phyloP scores from a whole-genome alignment of 30 jellyfish, hydroid and myxozoan genomes.

The Aurelia aurita region DNA sequence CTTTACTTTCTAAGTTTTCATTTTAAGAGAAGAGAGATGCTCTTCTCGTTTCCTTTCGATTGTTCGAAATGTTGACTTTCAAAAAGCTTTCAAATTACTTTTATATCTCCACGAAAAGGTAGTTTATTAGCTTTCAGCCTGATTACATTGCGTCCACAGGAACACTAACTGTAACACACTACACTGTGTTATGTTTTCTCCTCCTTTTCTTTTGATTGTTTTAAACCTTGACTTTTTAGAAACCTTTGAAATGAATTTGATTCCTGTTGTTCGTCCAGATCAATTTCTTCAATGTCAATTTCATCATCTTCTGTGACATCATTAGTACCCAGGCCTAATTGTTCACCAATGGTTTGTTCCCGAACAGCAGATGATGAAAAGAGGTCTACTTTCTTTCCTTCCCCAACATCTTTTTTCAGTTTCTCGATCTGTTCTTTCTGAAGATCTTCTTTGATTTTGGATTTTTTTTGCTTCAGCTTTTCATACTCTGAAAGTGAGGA shows the following conservation, averaged over 20 bases:
- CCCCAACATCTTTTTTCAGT: slow-evolving; percentile 46
- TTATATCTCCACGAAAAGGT: too few species aligned
- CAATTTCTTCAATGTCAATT: slow-evolving; percentile 23
- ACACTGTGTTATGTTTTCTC: not conserved
- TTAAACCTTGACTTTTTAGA: slow-evolving; percentile 68
- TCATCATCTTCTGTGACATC: slow-evolving; percentile 40
- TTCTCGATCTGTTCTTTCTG: slow-evolving; percentile 62
- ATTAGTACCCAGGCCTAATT: slow-evolving; percentile 21
- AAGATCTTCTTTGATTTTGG: slow-evolving; percentile 31
- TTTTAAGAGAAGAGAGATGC: too few species aligned
- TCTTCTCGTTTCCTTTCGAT: not conserved
- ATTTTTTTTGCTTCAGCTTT: slow-evolving; percentile 57
- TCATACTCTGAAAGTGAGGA: slow-evolving; percentile 58
- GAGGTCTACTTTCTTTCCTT: slow-evolving; percentile 50
- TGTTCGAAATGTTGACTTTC: slow-evolving; percentile 54
- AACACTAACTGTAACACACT: too few species aligned
- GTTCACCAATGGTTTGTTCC: slow-evolving; percentile 21
- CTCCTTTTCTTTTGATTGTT: slow-evolving; percentile 2
- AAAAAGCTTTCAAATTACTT: slow-evolving; percentile 57
- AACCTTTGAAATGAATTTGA: slow-evolving; percentile 67
- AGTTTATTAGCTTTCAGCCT: too few species aligned
- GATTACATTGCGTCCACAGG: too few species aligned
- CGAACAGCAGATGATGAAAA: slow-evolving; percentile 46
- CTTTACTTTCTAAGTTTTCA: too few species aligned
- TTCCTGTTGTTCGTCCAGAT: slow-evolving; percentile 57